phyloP scores from a whole-genome alignment of 2,113 vertebrate genomes.

The Petromus typicus region DNA sequence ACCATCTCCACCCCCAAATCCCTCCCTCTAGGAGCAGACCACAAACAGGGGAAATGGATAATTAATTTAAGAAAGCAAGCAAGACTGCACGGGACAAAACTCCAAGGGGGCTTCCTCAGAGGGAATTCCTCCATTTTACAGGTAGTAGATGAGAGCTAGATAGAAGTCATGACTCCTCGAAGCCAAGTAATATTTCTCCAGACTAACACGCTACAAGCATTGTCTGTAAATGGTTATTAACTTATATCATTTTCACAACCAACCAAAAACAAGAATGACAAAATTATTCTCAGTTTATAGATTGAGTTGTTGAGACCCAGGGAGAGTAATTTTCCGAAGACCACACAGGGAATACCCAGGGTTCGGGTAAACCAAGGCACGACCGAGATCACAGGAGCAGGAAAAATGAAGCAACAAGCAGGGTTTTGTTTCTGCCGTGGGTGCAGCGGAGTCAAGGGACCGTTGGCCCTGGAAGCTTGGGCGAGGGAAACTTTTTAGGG shows the following conservation, averaged over 20 bases:
- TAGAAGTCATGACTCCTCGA: neutral
- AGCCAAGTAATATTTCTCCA: neutral
- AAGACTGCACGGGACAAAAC: neutral
- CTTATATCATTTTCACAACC: neutral
- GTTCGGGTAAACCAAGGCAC: too few species aligned
- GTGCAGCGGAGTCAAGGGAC: too few species aligned
- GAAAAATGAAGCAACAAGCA: too few species aligned
- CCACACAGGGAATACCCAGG: too few species aligned
- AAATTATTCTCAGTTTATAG: neutral
- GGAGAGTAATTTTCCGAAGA: neutral
- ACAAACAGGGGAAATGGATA: neutral
- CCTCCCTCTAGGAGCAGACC: neutral
- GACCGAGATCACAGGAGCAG: too few species aligned
- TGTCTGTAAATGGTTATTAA: neutral
- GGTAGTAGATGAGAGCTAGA: neutral
- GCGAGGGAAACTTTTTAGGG: too few species aligned
- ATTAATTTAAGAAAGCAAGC: neutral
- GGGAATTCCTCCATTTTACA: neutral
- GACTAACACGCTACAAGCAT: neutral
- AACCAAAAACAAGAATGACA: neutral
- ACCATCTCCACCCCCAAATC: too few species aligned
- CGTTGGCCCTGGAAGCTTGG: too few species aligned
- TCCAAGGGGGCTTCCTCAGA: neutral
- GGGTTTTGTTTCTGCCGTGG: too few species aligned
- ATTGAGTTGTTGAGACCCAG: neutral